A percentile compares a stretch with the other conserved stretches of the same genome.
Evolutionary conservation across 1,140 invertebrate genomes (phyloP).

Genomic region (Nylanderia fulva): DNA sequence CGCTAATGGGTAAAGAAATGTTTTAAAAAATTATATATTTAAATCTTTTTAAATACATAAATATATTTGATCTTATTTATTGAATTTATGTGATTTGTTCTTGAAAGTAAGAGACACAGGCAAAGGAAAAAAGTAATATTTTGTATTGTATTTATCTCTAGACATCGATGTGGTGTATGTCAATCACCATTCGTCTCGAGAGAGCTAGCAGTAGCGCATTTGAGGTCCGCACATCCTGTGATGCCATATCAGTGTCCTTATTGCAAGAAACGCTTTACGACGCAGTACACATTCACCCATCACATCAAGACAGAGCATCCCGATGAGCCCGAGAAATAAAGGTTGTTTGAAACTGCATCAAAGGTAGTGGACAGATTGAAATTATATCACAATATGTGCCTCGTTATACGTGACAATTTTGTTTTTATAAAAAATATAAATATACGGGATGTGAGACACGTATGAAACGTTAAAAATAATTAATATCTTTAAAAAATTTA

Average conservation of each 20-base stretch:
- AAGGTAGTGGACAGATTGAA: constrained; percentile 39
- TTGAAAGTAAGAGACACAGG: no score
- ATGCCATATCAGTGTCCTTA: constrained; percentile 82
- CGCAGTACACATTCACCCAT: constrained; percentile 79
- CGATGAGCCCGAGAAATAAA: constrained; percentile 78
- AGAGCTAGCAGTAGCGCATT: constrained; percentile 79
- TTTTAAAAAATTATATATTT: neutral
- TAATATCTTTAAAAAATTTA: neutral
- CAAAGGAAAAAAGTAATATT: neutral
- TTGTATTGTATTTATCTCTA: constrained; percentile 51
- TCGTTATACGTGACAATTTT: constrained; percentile 34
- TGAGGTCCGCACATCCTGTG: constrained; percentile 80
- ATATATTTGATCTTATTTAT: neutral
- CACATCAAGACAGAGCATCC: constrained; percentile 81
- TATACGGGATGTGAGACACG: constrained; percentile 4
- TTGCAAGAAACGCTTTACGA: constrained; percentile 80
- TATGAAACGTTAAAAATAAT: neutral
- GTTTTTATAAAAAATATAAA: constrained; percentile 13
- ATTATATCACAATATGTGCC: constrained; percentile 55
- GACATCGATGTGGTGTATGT: constrained; percentile 81
- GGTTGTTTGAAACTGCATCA: neutral
- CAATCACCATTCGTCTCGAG: constrained; percentile 79
- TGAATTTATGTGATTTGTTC: no score
- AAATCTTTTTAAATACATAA: neutral
- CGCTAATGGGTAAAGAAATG: constrained; percentile 71